Evolutionary conservation across 1,140 invertebrate species (phyloP).

Genomic region (Probaryconus sp.): DNA sequence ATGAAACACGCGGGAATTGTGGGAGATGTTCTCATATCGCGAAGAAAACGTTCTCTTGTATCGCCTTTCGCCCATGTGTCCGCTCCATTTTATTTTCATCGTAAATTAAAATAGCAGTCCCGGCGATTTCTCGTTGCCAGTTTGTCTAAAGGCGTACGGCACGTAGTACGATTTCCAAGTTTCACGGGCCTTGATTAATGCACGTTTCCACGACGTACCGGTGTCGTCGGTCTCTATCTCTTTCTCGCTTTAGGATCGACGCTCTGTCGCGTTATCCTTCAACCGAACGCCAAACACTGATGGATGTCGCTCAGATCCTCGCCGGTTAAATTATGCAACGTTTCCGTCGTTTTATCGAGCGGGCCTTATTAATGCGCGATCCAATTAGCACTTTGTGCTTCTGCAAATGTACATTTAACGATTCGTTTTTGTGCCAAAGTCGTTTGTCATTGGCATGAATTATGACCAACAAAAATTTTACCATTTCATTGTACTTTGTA

Average conservation of each 20-base stretch:
- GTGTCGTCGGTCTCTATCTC: constrained; percentile 33
- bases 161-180: constrained; percentile 35
- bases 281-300: constrained; percentile 37
- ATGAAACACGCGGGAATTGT: too few relatives aligned
- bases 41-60: constrained; percentile 38
- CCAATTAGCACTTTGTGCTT: constrained; percentile 38
- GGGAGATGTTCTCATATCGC: constrained; percentile 23
- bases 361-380: constrained; percentile 37
- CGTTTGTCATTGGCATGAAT: constrained; percentile 39
- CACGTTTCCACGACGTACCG: constrained; percentile 27
- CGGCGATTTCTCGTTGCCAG: constrained; percentile 47
- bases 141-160: constrained; percentile 40
- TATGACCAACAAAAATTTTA: too few relatives aligned
- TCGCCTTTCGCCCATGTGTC: constrained; percentile 34
- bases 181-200: constrained; percentile 55
- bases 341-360: constrained; percentile 36
- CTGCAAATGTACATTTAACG: constrained; percentile 32
- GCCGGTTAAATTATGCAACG: constrained; percentile 33
- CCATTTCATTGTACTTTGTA: too few relatives aligned
- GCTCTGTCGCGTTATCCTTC: constrained; percentile 33
- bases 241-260: constrained; percentile 8
- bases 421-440: constrained; percentile 13
- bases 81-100: constrained; percentile 49
- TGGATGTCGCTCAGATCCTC: constrained; percentile 23
- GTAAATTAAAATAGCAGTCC: constrained; percentile 51